These are phyloP conservation scores for Xenopus borealis DNA, from an alignment of 2,113 vertebrate species.

Conservation along the genomic window DNA sequence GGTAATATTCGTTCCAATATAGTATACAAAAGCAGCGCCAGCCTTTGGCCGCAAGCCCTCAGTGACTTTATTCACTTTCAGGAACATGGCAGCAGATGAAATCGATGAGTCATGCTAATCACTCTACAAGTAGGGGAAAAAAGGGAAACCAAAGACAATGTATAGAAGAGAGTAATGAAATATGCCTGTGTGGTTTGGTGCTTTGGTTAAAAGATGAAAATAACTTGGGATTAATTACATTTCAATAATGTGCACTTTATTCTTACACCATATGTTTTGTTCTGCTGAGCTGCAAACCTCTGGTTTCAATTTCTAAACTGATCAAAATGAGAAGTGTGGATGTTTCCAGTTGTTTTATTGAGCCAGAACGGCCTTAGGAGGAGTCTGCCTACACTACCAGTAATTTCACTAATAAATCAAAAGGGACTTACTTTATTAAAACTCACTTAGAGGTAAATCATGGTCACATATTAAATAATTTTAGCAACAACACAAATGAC, in stretches of 20 bases:
- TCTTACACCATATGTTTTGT: background rate
- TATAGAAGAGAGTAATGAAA: background rate
- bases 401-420: background rate
- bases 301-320: background rate
- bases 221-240: slow-evolving; percentile 2
- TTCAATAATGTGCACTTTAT: background rate
- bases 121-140: no score
- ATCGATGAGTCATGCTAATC: no score
- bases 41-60: no score
- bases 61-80: no score
- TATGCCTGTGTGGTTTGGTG: background rate
- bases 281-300: background rate
- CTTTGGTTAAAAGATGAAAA: background rate
- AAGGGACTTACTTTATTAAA: background rate
- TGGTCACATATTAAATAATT: no score
- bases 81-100: no score
- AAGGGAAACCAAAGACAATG: background rate
- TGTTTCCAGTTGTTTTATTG: background rate
- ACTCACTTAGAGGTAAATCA: no score
- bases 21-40: no score
- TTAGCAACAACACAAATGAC: no score
- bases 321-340: background rate
- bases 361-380: background rate
- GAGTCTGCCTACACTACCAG: background rate
- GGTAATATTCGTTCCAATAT: no score